A percentile compares a stretch with the other conserved stretches of the same genome.
Evolutionary conservation across 2,888 invertebrate species (phyloP).

Genomic region (Yponomeuta sedellus): DNA sequence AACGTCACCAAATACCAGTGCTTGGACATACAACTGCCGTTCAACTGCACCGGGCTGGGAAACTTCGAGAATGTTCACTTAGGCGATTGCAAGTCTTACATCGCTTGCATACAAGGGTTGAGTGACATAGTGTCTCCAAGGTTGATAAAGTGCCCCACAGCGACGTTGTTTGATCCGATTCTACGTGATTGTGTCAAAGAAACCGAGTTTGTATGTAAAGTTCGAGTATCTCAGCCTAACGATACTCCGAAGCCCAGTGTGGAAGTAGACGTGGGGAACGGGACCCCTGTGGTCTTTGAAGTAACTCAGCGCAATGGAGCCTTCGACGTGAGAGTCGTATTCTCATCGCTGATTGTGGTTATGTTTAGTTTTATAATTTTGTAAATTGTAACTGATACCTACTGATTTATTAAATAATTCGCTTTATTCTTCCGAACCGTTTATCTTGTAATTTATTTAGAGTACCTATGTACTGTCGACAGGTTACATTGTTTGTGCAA

Average conservation of each 20-base stretch:
- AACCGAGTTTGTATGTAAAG: constrained; percentile 34
- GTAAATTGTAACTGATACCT: neutral
- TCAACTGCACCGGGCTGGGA: constrained; percentile 41
- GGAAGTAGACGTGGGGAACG: neutral
- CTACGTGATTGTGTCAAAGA: constrained; percentile 38
- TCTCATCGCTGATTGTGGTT: neutral
- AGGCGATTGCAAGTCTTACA: constrained; percentile 40
- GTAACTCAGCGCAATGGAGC: neutral
- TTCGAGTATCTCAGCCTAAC: neutral
- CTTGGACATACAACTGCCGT: constrained; percentile 29
- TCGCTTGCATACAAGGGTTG: constrained; percentile 47
- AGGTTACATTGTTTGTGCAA: no score
- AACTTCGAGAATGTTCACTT: constrained; percentile 33
- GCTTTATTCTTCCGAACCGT: no score
- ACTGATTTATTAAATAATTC: neutral
- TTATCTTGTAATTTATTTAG: no score
- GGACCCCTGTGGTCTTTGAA: neutral
- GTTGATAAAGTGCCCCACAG: constrained; percentile 39
- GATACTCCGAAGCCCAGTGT: neutral
- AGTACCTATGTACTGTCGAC: no score
- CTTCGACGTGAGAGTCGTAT: neutral
- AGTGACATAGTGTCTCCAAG: constrained; percentile 44
- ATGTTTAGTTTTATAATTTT: neutral
- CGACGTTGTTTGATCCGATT: constrained; percentile 36
- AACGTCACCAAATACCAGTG: constrained; percentile 54